phyloP scores from a whole-genome alignment of 2,113 vertebrate genomes.

The Pseudonaja textilis region DNA sequence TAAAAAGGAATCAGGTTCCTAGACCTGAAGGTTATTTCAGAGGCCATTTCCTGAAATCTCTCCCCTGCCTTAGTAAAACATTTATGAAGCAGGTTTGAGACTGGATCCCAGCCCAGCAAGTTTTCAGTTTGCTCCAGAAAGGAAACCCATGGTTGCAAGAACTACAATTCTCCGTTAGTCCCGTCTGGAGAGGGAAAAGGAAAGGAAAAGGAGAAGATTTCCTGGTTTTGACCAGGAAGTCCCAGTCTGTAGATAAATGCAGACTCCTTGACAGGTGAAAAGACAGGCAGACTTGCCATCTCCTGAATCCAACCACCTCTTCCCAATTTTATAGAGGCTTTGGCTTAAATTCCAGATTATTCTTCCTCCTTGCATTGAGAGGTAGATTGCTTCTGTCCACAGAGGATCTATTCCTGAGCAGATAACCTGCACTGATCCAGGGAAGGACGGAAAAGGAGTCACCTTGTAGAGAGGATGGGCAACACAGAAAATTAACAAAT shows the following conservation, averaged over 20 bases:
- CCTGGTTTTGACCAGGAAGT: not conserved
- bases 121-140: not conserved
- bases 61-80: not conserved
- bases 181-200: not conserved
- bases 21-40: not conserved
- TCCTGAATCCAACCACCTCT: not conserved
- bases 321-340: not conserved
- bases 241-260: no score
- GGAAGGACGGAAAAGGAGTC: not conserved
- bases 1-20: not conserved
- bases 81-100: not conserved
- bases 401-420: not conserved
- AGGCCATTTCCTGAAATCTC: not conserved
- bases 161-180: not conserved
- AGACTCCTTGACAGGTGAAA: not conserved
- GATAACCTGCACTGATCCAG: not conserved
- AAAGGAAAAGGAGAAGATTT: accelerated
- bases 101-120: no score
- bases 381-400: not conserved
- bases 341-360: not conserved
- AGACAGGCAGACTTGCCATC: not conserved
- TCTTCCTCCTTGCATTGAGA: not conserved
- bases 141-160: not conserved
- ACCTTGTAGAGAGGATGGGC: not conserved
- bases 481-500: not conserved